A percentile compares a stretch with the other conserved stretches of the same genome.
Evolutionary conservation across 2,797 vertebrate species (phyloP).

Genomic region (Tinamus major): DNA sequence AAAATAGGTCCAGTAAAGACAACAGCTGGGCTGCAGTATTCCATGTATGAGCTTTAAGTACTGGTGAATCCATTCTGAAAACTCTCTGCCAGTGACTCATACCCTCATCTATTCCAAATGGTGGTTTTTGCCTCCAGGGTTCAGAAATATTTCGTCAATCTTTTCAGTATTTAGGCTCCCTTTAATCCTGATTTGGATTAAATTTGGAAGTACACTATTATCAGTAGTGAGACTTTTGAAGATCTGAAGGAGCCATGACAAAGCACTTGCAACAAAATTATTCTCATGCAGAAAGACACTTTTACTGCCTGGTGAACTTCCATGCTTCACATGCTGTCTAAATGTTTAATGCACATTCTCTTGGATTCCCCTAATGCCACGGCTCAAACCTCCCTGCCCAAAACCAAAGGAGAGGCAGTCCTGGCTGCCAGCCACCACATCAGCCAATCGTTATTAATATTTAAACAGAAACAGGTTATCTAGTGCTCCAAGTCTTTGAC

Average conservation of each 20-base stretch:
- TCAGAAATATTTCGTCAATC: neutral
- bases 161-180: neutral
- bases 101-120: neutral
- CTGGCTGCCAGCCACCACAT: neutral
- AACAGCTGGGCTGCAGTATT: neutral
- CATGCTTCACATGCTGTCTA: neutral
- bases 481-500: neutral
- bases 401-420: neutral
- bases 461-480: neutral
- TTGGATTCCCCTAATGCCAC: neutral
- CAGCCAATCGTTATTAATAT: neutral
- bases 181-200: neutral
- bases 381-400: neutral
- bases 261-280: neutral
- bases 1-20: neutral
- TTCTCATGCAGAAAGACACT: neutral
- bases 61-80: neutral
- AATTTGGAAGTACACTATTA: neutral
- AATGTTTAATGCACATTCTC: conserved; percentile 10
- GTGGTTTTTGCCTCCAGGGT: neutral
- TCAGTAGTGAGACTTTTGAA: neutral
- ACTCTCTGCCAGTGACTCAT: neutral
- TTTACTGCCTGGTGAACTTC: conserved; percentile 7
- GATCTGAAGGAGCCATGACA: conserved; percentile 31
- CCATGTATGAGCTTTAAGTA: neutral